phyloP scores from a whole-genome alignment of 2,113 vertebrate species.

The Centropristis striata region DNA sequence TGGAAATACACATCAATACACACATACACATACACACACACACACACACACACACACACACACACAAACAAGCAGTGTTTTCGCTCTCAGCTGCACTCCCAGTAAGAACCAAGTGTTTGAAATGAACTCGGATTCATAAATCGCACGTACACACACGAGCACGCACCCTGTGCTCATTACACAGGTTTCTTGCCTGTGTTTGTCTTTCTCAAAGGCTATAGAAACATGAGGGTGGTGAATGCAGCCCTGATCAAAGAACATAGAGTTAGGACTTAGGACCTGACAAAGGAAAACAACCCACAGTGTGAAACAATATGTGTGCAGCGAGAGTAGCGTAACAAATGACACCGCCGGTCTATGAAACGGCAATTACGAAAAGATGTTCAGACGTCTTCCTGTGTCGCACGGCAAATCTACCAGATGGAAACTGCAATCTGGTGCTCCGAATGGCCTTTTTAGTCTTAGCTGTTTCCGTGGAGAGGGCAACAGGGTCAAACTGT shows the following conservation, averaged over 20 bases:
- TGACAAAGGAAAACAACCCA: slow-evolving; percentile 57
- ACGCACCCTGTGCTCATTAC: slow-evolving; percentile 75
- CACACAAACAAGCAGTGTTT: slow-evolving; percentile 53
- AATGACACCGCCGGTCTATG: slow-evolving; percentile 32
- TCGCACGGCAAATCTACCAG: slow-evolving; percentile 44
- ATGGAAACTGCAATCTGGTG: slow-evolving; percentile 59
- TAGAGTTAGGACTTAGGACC: slow-evolving; percentile 63
- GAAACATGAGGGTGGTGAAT: slow-evolving; percentile 71
- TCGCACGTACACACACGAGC: slow-evolving; percentile 44
- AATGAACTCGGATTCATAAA: slow-evolving; percentile 67
- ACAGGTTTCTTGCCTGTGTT: slow-evolving; percentile 72
- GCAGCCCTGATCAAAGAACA: slow-evolving; percentile 71
- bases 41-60: slow-evolving; percentile 29
- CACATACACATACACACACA: slow-evolving; percentile 46
- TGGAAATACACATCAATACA: slow-evolving; percentile 73
- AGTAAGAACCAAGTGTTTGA: slow-evolving; percentile 77
- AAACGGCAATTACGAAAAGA: slow-evolving; percentile 63
- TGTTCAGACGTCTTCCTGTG: slow-evolving; percentile 49
- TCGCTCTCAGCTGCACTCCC: slow-evolving; percentile 76
- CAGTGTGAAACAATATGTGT: slow-evolving; percentile 54
- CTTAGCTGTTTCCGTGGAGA: slow-evolving; percentile 43
- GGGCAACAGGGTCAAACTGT: slow-evolving; percentile 62
- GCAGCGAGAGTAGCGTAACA: slow-evolving; percentile 28
- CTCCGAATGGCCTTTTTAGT: slow-evolving; percentile 49
- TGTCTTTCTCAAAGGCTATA: slow-evolving; percentile 74